These are phyloP conservation scores for Ophion ellenae DNA, from an alignment of 2,888 invertebrate genomes.

Conservation along the genomic window DNA sequence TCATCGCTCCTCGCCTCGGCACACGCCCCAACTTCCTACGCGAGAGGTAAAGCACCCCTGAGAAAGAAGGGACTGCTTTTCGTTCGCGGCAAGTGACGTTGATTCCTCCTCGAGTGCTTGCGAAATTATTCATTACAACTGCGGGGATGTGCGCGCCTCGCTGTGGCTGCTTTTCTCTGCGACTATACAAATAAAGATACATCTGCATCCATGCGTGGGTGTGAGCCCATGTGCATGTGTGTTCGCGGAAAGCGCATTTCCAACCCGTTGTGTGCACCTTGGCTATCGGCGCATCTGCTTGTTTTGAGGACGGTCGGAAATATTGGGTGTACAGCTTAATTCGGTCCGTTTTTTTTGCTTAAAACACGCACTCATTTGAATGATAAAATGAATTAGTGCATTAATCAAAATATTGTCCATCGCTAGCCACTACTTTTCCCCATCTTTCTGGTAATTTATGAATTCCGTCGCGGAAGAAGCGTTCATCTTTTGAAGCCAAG, in stretches of 20 bases:
- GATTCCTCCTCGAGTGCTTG: constrained; percentile 66
- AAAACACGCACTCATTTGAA: no score
- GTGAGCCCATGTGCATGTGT: no score
- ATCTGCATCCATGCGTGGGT: not conserved
- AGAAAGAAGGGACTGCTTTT: constrained; percentile 52
- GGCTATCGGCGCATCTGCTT: not conserved
- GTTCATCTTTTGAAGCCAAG: no score
- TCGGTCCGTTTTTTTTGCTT: no score
- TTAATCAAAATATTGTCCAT: no score
- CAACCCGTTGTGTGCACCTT: not conserved
- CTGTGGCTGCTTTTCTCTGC: constrained; percentile 48
- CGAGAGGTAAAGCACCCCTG: constrained; percentile 24
- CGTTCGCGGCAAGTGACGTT: constrained; percentile 65
- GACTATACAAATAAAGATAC: constrained; percentile 15
- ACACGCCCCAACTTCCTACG: constrained; percentile 52
- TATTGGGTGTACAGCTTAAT: no score
- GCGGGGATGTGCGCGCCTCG: constrained; percentile 50
- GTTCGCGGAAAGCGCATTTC: not conserved
- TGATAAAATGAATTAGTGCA: no score
- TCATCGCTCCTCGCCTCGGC: constrained; percentile 35
- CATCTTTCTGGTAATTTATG: no score
- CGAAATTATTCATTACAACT: constrained; percentile 67
- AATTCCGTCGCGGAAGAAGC: no score
- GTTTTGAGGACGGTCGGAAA: not conserved
- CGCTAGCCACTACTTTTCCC: no score